Base-by-base conservation (phyloP, 2,888 invertebrate species). In the Marronus borbonicus region DNA sequence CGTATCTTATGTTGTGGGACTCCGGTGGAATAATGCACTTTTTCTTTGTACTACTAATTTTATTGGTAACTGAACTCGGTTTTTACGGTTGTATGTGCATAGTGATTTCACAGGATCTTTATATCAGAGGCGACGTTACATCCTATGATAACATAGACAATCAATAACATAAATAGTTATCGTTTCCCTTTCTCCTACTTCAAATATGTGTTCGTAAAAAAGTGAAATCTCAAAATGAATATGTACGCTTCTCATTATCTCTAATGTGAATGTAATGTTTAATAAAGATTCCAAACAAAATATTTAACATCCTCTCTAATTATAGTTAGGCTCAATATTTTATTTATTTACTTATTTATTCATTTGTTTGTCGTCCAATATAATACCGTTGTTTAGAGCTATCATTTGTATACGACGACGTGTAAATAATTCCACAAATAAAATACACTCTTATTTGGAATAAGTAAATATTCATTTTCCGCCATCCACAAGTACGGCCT, bases 391-490 rank as follows among this genome's bases (percentile, higher is more conserved):
- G 1, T 44, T 44, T 12, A 44, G 44, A 44, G 12, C 44, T 44
- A 44, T 44, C 12, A 44, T 44, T 44, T 44, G 44, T 8, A 12
- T 8, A 12, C 44, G 31, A 36, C 31, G 31, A 36, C 3, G 7
- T 7, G n/a, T n/a, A n/a, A 55, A 55, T 55, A 55, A 55, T 55
- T 55, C 20, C 17, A 17, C 17, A 17, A 17, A 17, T 17, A 2
- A 55, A 2, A 17, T 55, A 20, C 20, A 55, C 20, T 55, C 17
- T 20, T 55, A 55, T 55, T 55, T 17, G 17, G 55, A 55, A 55
- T n/a, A 55, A 60, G 60, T 28, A 60, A 60, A 60, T 60, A 60
- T 60, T 60, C 24, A 60, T 60, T 60, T 7, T 28, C 60, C 17
- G 14, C 44, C 52, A n/a, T 52, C 60, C 60, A 60, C 28, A 20